Evolutionary conservation across 2,113 vertebrate genomes (phyloP).

Genomic region (Rhea pennata): DNA sequence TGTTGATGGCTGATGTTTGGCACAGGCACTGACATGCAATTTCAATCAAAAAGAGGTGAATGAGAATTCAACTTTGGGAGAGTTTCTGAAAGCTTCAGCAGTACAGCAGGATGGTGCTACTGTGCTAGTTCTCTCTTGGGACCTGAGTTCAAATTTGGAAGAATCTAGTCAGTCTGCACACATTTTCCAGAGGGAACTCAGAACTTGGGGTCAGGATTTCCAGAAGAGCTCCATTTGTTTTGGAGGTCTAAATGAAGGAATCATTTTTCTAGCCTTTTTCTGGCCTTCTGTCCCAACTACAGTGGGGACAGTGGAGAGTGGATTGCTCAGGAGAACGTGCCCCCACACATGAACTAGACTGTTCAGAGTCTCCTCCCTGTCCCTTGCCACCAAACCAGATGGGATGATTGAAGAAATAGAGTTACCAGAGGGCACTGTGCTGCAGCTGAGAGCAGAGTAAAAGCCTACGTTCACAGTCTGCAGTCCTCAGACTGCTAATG

Average conservation of each 20-base stretch:
- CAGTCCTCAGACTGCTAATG: neutral
- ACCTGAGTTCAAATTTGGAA: neutral
- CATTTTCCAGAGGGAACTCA: neutral
- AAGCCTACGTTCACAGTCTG: neutral
- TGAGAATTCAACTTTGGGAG: neutral
- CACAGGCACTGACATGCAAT: neutral
- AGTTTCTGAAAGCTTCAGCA: neutral
- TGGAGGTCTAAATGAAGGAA: neutral
- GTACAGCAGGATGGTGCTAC: neutral
- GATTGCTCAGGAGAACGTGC: neutral
- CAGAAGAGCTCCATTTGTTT: neutral
- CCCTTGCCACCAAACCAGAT: neutral
- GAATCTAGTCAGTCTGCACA: neutral
- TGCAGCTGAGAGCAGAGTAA: neutral
- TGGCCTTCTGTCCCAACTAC: neutral
- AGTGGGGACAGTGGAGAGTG: neutral
- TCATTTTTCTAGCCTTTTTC: neutral
- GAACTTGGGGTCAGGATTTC: neutral
- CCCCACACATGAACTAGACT: neutral
- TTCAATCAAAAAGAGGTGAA: neutral
- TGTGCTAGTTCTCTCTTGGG: neutral
- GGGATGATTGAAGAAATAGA: neutral
- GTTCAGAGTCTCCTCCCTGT: neutral
- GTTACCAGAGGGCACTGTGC: neutral
- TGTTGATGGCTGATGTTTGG: slow-evolving; percentile 32